Conservation (phyloP, 2,888 invertebrate species). For the Mechanitis messenoides region DNA sequence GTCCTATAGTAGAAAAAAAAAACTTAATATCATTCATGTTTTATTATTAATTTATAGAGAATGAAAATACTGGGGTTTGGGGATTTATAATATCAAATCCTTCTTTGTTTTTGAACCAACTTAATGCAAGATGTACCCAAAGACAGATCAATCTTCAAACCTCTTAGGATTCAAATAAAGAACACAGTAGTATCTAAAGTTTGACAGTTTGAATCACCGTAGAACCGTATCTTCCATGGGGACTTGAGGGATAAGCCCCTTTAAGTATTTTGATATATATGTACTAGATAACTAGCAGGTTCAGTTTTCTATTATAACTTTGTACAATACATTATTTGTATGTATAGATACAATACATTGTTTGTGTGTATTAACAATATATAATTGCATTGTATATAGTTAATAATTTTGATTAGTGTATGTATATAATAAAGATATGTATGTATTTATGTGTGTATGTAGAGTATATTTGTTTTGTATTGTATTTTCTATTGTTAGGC, state of each 20-base stretch:
- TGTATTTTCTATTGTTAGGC: no score
- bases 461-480: no score
- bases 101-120: constrained; percentile 10
- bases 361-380: no score
- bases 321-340: no score
- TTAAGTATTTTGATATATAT: constrained; percentile 20
- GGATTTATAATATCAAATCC: constrained; percentile 9
- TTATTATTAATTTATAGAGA: no score
- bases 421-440: no score
- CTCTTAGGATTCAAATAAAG: constrained; percentile 25
- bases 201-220: constrained; percentile 36
- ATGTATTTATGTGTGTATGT: no score
- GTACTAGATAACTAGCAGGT: constrained; percentile 6
- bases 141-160: constrained; percentile 15
- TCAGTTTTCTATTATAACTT: constrained; percentile 4
- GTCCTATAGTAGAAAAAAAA: not conserved
- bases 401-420: no score
- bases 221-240: constrained; percentile 19
- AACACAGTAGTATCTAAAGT: constrained; percentile 31
- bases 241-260: constrained; percentile 21
- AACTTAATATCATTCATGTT: no score
- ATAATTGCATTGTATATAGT: no score
- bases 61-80: no score
- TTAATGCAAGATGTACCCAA: constrained; percentile 6
- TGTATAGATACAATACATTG: no score